Conservation (phyloP, 2,888 invertebrate genomes). For the Podotricha telesiphe region DNA sequence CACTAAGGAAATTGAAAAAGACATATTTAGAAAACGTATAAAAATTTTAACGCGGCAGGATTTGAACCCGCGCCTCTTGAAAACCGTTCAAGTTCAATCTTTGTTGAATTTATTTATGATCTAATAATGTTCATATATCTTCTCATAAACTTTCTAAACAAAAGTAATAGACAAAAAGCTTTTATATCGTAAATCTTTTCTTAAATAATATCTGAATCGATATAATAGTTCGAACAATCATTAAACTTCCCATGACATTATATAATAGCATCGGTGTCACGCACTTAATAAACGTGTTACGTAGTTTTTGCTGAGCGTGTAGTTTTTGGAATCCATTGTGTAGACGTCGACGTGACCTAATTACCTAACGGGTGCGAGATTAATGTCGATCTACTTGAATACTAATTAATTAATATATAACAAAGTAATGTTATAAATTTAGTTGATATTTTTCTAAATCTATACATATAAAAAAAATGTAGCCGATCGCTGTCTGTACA, state of each 20-base stretch:
- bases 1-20: too few relatives aligned
- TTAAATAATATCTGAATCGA: constrained; percentile 29
- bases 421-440: background rate
- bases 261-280: constrained; percentile 44
- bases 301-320: constrained; percentile 36
- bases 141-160: background rate
- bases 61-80: too few relatives aligned
- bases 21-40: too few relatives aligned
- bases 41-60: too few relatives aligned
- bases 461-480: too few relatives aligned
- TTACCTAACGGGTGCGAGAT: constrained; percentile 35
- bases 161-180: background rate
- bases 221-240: constrained; percentile 42
- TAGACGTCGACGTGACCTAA: constrained; percentile 36
- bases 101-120: too few relatives aligned
- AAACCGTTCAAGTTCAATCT: too few relatives aligned
- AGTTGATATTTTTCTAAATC: too few relatives aligned
- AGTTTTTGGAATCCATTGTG: constrained; percentile 40
- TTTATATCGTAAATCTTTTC: background rate
- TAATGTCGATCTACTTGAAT: constrained; percentile 24
- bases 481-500: too few relatives aligned
- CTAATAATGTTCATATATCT: too few relatives aligned
- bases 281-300: constrained; percentile 42
- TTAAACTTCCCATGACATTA: constrained; percentile 47
- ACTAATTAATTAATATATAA: constrained; percentile 1